Conservation (phyloP, 2,888 invertebrate genomes). For the Zeuzera pyrina region DNA sequence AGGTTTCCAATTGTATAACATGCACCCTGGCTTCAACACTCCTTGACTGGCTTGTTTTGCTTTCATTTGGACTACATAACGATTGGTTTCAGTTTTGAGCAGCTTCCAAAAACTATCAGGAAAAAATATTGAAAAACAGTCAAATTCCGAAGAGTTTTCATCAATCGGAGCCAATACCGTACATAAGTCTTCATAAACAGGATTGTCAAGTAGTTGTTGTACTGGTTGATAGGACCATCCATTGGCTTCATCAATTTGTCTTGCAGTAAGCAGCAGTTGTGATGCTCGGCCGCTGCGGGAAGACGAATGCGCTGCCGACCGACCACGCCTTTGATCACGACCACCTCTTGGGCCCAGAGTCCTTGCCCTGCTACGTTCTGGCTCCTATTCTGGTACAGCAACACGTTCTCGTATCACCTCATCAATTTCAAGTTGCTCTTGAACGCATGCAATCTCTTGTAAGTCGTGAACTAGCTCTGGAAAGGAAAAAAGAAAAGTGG, state of each 20-base stretch:
- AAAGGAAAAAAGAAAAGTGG: conserved; percentile 7
- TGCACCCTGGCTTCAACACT: conserved; percentile 6
- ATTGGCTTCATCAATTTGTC: conserved; percentile 11
- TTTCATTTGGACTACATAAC: conserved; percentile 8
- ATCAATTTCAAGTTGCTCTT: conserved; percentile 7
- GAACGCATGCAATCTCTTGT: conserved; percentile 7
- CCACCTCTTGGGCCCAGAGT: neutral
- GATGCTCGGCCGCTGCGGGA: conserved; percentile 4
- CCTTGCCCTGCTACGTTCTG: too few species aligned
- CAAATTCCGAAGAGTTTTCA: conserved; percentile 6
- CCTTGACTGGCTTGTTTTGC: conserved; percentile 7
- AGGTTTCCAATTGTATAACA: conserved; percentile 12
- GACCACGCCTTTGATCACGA: conserved; percentile 1
- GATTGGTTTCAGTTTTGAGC: conserved; percentile 8
- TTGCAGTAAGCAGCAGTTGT: conserved; percentile 4
- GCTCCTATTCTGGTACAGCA: too few species aligned
- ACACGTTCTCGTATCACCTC: conserved; percentile 5
- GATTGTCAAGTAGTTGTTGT: conserved; percentile 8
- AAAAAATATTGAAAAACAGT: conserved; percentile 8
- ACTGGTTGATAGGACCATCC: conserved; percentile 12
- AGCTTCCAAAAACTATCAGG: conserved; percentile 6
- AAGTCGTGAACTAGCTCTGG: conserved; percentile 9
- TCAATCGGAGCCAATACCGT: conserved; percentile 5
- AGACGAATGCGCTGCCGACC: conserved; percentile 1
- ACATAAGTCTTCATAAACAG: conserved; percentile 7